Conservation (phyloP, 2,113 vertebrate species). For the Aptenodytes patagonicus region DNA sequence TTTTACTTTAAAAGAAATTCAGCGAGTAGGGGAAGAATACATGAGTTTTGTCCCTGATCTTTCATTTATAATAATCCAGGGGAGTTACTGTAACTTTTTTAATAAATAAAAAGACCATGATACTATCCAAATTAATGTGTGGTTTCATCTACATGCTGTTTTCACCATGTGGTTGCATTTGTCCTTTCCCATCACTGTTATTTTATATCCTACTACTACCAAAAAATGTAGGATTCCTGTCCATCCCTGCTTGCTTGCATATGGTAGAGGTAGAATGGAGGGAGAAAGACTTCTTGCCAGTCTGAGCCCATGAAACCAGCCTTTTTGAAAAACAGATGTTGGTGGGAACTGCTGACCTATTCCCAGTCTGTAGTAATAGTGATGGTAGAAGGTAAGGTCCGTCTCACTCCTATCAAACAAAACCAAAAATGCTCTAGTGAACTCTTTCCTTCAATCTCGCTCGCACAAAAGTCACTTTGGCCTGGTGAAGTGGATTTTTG, state of each 20-base stretch:
- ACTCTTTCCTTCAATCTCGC: fast-evolving
- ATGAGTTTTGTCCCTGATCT: neutral
- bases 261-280: neutral
- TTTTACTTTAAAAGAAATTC: neutral
- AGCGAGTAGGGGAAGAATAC: neutral
- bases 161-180: neutral
- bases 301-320: neutral
- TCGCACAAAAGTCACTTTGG: neutral
- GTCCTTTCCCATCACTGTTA: neutral
- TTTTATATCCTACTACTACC: neutral
- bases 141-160: neutral
- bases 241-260: neutral
- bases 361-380: neutral
- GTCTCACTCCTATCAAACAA: neutral
- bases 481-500: neutral
- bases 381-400: neutral
- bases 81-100: neutral
- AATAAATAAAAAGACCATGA: neutral
- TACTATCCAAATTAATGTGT: neutral
- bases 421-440: neutral
- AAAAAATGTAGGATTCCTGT: neutral
- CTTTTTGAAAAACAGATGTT: neutral
- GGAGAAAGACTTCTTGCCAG: neutral
- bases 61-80: neutral
- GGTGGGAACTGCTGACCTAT: neutral